These are phyloP conservation scores for Resseliella maxima DNA, from an alignment of 2,888 invertebrate genomes.

Conservation along the genomic window DNA sequence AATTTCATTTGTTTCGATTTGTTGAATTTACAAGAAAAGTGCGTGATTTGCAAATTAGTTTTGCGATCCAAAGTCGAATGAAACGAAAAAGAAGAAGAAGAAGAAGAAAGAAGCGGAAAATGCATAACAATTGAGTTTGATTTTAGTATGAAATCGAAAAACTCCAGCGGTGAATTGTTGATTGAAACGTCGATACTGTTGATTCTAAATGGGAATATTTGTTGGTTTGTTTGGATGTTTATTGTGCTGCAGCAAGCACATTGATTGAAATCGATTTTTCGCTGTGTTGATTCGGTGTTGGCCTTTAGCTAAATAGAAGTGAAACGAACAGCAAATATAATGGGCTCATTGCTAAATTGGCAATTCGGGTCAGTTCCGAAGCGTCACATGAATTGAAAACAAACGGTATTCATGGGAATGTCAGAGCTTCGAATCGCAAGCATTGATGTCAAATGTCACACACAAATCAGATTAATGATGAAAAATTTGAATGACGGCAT, in stretches of 20 bases:
- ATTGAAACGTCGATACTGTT: background rate
- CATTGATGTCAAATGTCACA: slow-evolving; percentile 5
- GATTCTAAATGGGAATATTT: background rate
- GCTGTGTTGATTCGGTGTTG: too few relatives aligned
- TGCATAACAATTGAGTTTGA: background rate
- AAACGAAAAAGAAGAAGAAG: background rate
- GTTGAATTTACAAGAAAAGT: background rate
- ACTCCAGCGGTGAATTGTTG: background rate
- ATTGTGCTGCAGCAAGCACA: background rate
- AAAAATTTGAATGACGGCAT: background rate
- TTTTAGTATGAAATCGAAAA: background rate
- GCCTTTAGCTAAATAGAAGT: background rate
- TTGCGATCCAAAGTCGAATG: background rate
- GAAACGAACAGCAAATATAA: background rate
- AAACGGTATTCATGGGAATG: too few relatives aligned
- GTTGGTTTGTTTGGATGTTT: background rate
- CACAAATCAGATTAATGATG: slow-evolving; percentile 5
- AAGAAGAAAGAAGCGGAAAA: background rate
- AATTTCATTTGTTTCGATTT: background rate
- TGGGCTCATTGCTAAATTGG: too few relatives aligned
- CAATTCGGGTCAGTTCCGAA: background rate
- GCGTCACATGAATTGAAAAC: background rate
- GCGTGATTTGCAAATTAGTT: background rate
- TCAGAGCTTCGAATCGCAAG: background rate
- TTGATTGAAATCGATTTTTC: slow-evolving; percentile 12